A percentile compares a stretch with the other conserved stretches of the same genome.
phyloP scores from a whole-genome alignment of 2,797 vertebrate species.

The Sebastes alutus region DNA sequence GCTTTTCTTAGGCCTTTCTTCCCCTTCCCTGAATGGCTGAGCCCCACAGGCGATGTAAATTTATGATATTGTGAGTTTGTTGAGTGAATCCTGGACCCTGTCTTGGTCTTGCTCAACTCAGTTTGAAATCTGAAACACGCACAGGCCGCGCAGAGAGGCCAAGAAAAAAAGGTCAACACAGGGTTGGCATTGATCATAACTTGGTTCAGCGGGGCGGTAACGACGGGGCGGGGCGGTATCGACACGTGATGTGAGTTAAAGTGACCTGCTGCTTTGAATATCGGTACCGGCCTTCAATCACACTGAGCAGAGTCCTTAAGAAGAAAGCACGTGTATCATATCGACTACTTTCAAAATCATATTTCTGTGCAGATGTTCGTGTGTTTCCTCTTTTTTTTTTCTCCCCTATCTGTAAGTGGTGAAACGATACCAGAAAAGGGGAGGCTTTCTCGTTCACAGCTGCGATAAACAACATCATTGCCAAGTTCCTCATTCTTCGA shows the following conservation, averaged over 20 bases:
- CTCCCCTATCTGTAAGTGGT: background rate
- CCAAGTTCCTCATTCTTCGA: slow-evolving; percentile 40
- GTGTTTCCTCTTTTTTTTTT: background rate
- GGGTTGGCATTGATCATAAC: slow-evolving; percentile 5
- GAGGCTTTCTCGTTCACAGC: slow-evolving; percentile 37
- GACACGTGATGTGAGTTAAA: slow-evolving; percentile 6
- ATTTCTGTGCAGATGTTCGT: slow-evolving; percentile 7
- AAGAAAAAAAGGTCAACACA: background rate
- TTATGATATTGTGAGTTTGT: slow-evolving; percentile 14
- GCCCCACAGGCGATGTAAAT: slow-evolving; percentile 13
- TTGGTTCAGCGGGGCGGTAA: background rate
- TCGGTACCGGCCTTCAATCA: background rate
- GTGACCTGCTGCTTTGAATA: slow-evolving; percentile 14
- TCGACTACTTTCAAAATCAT: background rate
- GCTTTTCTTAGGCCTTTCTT: background rate
- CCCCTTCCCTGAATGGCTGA: background rate
- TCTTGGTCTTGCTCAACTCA: slow-evolving; percentile 22
- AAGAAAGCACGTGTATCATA: background rate
- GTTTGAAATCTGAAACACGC: slow-evolving; percentile 6
- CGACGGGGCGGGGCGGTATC: background rate
- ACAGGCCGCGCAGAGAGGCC: background rate
- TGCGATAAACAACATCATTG: slow-evolving; percentile 29
- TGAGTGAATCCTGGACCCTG: slow-evolving; percentile 31
- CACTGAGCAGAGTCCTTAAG: background rate
- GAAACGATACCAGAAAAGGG: slow-evolving; percentile 32